Evolutionary conservation across 2,888 invertebrate species (phyloP).

Genomic region (Dermolepida albohirtum): DNA sequence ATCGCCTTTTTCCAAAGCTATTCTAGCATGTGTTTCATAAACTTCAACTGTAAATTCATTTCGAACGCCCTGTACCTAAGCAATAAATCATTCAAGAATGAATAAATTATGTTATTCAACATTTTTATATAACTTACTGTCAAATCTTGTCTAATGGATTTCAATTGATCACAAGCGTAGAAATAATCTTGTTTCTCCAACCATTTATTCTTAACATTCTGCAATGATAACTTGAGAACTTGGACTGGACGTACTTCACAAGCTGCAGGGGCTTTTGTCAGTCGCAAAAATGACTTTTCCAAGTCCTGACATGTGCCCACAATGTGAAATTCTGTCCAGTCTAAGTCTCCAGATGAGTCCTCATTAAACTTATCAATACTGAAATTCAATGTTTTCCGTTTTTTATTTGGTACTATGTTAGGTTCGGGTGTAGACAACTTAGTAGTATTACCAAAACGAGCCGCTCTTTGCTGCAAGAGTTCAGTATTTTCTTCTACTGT

Average conservation of each 20-base stretch:
- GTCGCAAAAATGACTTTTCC: slow-evolving; percentile 95
- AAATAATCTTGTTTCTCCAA: slow-evolving; percentile 90
- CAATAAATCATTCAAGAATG: slow-evolving; percentile 20
- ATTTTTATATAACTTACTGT: slow-evolving; percentile 75
- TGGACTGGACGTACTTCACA: slow-evolving; percentile 91
- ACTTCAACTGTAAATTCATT: slow-evolving; percentile 97
- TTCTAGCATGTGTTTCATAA: slow-evolving; percentile 98
- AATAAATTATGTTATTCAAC: slow-evolving; percentile 15
- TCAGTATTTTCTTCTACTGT: slow-evolving; percentile 80
- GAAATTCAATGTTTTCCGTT: slow-evolving; percentile 48
- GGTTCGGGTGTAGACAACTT: slow-evolving; percentile 41
- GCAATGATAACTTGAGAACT: slow-evolving; percentile 86
- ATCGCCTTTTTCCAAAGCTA: slow-evolving; percentile 97
- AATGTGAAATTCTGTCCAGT: slow-evolving; percentile 89
- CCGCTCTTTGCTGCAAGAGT: slow-evolving; percentile 88
- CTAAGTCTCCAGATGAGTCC: slow-evolving; percentile 79
- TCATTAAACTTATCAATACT: slow-evolving; percentile 64
- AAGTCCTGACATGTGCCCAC: slow-evolving; percentile 94
- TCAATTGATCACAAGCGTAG: slow-evolving; percentile 98
- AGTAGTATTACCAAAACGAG: slow-evolving; percentile 77
- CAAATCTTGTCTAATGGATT: slow-evolving; percentile 98
- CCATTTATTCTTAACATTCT: slow-evolving; percentile 93
- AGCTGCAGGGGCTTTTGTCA: slow-evolving; percentile 95
- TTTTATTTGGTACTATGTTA: slow-evolving; percentile 39
- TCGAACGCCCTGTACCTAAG: slow-evolving; percentile 93